These are phyloP conservation scores for Tragulus kanchil DNA, from an alignment of 2,113 vertebrate genomes.

Conservation along the genomic window DNA sequence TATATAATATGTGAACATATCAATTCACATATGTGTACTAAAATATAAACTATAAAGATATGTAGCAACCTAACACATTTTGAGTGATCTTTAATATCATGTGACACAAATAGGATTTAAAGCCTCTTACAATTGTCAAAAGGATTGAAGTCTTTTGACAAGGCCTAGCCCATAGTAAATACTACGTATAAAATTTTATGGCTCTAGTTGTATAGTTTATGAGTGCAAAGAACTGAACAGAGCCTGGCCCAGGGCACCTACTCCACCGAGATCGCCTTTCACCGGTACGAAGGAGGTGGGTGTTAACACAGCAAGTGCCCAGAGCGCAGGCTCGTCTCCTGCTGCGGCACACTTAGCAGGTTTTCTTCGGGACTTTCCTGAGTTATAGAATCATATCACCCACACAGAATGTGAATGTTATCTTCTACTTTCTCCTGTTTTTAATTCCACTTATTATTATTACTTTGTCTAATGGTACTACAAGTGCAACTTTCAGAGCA, in stretches of 20 bases:
- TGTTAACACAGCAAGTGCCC: background rate
- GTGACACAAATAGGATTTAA: background rate
- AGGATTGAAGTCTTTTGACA: background rate
- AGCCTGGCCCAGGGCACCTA: fast-evolving
- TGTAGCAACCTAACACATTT: background rate
- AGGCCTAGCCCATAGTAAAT: background rate
- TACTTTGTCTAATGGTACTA: background rate
- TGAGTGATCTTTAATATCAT: background rate
- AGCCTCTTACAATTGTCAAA: background rate
- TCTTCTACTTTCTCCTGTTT: background rate
- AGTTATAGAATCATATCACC: fast-evolving
- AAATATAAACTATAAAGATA: background rate
- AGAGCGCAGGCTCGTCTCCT: background rate
- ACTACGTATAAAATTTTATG: too few relatives aligned
- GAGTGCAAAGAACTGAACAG: background rate
- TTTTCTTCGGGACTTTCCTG: background rate
- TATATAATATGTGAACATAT: background rate
- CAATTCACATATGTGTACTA: background rate
- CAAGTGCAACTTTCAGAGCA: background rate
- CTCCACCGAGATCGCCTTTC: background rate
- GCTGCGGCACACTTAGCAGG: fast-evolving
- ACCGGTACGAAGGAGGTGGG: fast-evolving
- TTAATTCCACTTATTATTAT: background rate
- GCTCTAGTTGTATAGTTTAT: background rate
- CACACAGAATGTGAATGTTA: background rate